Evolutionary conservation across 2,797 vertebrate species (phyloP).

Genomic region (Schizopygopsis pylzovi): DNA sequence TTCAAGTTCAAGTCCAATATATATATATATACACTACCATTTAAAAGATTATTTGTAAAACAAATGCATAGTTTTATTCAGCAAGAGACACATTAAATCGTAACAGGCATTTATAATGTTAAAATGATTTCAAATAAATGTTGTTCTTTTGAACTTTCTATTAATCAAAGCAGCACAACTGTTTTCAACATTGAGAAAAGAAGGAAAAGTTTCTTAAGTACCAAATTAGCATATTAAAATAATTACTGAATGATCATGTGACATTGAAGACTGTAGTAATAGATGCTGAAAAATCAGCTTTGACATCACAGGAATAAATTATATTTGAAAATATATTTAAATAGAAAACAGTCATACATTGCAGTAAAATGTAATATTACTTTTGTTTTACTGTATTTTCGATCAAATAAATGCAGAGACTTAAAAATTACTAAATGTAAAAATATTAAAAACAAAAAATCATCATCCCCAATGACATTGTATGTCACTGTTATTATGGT

Average conservation of each 20-base stretch:
- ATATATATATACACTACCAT: not conserved
- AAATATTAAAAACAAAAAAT: not conserved
- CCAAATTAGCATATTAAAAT: not conserved
- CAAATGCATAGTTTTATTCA: not conserved
- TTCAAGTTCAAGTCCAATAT: not conserved
- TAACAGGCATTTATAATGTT: not conserved
- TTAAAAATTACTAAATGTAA: not conserved
- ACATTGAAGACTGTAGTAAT: not conserved
- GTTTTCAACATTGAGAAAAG: not conserved
- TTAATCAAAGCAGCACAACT: not conserved
- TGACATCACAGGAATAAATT: not conserved
- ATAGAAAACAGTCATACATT: not conserved
- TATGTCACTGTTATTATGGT: not conserved
- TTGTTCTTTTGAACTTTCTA: not conserved
- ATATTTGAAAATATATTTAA: not conserved
- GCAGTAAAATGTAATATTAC: not conserved
- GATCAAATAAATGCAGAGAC: not conserved
- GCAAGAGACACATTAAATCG: not conserved
- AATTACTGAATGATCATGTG: not conserved
- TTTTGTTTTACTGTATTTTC: not conserved
- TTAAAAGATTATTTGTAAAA: not conserved
- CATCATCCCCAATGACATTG: not conserved
- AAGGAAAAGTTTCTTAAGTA: not conserved
- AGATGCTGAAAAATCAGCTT: not conserved
- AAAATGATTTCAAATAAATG: not conserved